A percentile compares a stretch with the other conserved stretches of the same genome.
Conservation (phyloP, 2,888 invertebrate genomes). For the Cataglyphis altisquamis region DNA sequence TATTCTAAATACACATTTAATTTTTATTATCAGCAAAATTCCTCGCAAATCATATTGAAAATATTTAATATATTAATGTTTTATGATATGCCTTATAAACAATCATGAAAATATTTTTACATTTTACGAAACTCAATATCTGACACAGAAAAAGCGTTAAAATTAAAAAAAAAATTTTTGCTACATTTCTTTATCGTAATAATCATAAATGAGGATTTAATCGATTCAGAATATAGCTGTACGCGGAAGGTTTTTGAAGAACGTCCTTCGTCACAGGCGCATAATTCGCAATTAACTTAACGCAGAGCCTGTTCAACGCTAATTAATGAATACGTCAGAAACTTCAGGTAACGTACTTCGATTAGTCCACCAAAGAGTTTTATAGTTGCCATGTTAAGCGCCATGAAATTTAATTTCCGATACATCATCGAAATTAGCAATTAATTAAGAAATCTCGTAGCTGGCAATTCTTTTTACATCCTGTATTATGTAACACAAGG, state of each 20-base stretch:
- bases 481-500: not conserved
- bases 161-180: not conserved
- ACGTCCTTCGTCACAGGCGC: constrained; percentile 47
- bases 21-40: not conserved
- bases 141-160: not conserved
- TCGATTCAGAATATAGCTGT: constrained; percentile 50
- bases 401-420: constrained; percentile 66
- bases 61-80: not conserved
- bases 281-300: constrained; percentile 74
- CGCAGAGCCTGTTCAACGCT: constrained; percentile 64
- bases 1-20: not conserved
- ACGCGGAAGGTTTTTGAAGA: constrained; percentile 64
- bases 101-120: not conserved
- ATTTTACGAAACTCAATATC: not conserved
- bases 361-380: constrained; percentile 66
- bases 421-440: constrained; percentile 45
- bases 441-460: constrained; percentile 46
- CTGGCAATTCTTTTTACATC: not conserved
- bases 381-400: constrained; percentile 61
- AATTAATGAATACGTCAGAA: constrained; percentile 70
- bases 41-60: not conserved
- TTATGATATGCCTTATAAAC: not conserved
- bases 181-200: constrained; percentile 46
- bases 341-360: constrained; percentile 63
- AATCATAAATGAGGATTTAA: constrained; percentile 68